Conservation (phyloP, 2,888 invertebrate genomes). For the Cataglyphis cursor region DNA sequence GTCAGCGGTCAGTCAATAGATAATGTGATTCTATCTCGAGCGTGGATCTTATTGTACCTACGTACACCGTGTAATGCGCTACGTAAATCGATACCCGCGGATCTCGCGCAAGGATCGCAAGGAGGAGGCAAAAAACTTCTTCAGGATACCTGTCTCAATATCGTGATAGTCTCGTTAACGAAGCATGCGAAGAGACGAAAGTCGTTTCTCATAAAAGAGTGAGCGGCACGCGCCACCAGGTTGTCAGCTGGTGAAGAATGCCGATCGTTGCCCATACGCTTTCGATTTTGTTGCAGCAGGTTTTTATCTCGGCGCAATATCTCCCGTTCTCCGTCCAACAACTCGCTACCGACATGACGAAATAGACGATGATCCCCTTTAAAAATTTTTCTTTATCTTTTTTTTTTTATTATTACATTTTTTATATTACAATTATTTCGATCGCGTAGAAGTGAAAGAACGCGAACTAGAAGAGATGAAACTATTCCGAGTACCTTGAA, state of each 20-base stretch:
- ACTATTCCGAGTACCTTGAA: not conserved
- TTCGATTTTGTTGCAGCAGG: conserved; percentile 66
- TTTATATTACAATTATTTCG: not conserved
- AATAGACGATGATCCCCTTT: conserved; percentile 54
- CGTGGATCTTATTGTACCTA: conserved; percentile 53
- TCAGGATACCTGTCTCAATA: conserved; percentile 56
- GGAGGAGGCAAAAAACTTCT: conserved; percentile 9
- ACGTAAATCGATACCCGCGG: conserved; percentile 14
- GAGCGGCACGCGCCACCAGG: conserved; percentile 71
- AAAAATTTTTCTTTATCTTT: not conserved
- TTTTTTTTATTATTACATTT: conserved; percentile 10
- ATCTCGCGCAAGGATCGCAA: conserved; percentile 51
- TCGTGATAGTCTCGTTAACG: conserved; percentile 68
- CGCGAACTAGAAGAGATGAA: not conserved
- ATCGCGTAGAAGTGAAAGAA: not conserved
- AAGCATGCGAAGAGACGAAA: conserved; percentile 43
- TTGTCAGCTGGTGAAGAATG: conserved; percentile 77
- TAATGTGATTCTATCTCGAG: conserved; percentile 22
- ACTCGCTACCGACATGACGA: conserved; percentile 63
- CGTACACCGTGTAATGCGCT: not conserved
- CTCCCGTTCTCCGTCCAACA: conserved; percentile 60
- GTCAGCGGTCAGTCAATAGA: conserved; percentile 60
- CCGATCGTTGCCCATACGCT: conserved; percentile 76
- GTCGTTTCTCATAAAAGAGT: conserved; percentile 59
- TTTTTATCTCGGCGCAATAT: conserved; percentile 75